A percentile compares a stretch with the other conserved stretches of the same genome.
phyloP scores from a whole-genome alignment of 2,797 vertebrate genomes.

The Monodelphis domestica region DNA sequence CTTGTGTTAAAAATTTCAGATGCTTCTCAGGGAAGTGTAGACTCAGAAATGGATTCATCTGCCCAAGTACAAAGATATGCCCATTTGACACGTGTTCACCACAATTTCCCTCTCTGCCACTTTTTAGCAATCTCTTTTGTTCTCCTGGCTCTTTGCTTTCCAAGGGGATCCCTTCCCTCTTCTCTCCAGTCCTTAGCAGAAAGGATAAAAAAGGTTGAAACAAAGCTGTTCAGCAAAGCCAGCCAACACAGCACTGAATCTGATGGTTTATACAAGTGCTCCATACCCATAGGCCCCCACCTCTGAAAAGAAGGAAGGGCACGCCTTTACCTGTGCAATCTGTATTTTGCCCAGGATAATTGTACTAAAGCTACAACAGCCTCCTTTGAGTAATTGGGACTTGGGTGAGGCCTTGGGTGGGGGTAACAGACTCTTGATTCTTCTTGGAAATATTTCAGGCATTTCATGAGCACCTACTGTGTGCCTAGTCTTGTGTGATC shows the following conservation, averaged over 20 bases:
- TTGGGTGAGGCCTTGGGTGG: not conserved
- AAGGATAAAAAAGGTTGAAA: not conserved
- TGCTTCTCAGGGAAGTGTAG: conserved; percentile 25
- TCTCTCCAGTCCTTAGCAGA: not conserved
- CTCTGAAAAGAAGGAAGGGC: not conserved
- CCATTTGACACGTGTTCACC: not conserved
- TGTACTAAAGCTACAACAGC: not conserved
- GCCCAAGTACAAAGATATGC: not conserved
- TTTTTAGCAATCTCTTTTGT: not conserved
- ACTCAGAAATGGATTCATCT: conserved; percentile 24
- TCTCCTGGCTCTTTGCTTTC: not conserved
- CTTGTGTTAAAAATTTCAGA: conserved; percentile 22
- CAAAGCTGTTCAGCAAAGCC: not conserved
- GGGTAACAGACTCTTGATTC: not conserved
- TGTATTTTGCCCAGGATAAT: not conserved
- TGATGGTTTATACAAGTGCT: not conserved
- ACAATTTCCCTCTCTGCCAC: conserved; percentile 31
- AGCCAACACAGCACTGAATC: not conserved
- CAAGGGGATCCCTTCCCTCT: not conserved
- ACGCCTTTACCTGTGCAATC: not conserved
- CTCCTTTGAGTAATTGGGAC: conserved; percentile 37
- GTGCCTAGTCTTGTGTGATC: not conserved
- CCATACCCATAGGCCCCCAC: not conserved
- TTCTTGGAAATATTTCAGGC: not conserved
- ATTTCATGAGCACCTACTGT: conserved; percentile 22